Evolutionary conservation across 2,888 invertebrate genomes (phyloP).

Genomic region (Cataglyphis albicans): DNA sequence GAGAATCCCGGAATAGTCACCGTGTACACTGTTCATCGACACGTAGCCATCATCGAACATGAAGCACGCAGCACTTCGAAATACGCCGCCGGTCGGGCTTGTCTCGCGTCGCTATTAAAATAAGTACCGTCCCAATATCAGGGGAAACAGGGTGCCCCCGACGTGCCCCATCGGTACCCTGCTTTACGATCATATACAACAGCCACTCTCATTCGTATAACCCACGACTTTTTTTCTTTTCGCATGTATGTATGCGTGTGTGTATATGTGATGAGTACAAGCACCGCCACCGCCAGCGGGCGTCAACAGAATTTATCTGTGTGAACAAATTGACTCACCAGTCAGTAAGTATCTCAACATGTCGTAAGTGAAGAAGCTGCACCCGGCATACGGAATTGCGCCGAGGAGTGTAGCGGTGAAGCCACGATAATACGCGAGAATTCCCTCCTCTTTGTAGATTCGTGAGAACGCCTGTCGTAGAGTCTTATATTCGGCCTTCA

Average conservation of each 20-base stretch:
- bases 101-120: conserved; percentile 76
- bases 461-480: conserved; percentile 89
- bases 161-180: conserved; percentile 69
- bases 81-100: conserved; percentile 71
- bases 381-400: conserved; percentile 98
- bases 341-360: conserved; percentile 93
- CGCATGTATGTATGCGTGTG: neutral
- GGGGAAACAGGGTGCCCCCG: conserved; percentile 73
- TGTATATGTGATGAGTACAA: conserved; percentile 58
- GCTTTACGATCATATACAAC: conserved; percentile 73
- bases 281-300: conserved; percentile 60
- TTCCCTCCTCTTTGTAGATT: conserved; percentile 93
- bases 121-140: conserved; percentile 75
- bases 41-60: conserved; percentile 79
- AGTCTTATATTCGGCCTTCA: conserved; percentile 90
- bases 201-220: conserved; percentile 74
- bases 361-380: conserved; percentile 99
- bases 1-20: conserved; percentile 80
- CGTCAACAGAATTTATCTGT: conserved; percentile 20
- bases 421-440: conserved; percentile 93
- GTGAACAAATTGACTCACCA: conserved; percentile 87
- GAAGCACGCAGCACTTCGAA: conserved; percentile 77
- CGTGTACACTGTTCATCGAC: conserved; percentile 80
- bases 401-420: conserved; percentile 96
- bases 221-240: conserved; percentile 62